Evolutionary conservation across 2,888 invertebrate genomes (phyloP), one percentile per base, ranked within the genome.

Genomic region (Cotesia congregata): DNA sequence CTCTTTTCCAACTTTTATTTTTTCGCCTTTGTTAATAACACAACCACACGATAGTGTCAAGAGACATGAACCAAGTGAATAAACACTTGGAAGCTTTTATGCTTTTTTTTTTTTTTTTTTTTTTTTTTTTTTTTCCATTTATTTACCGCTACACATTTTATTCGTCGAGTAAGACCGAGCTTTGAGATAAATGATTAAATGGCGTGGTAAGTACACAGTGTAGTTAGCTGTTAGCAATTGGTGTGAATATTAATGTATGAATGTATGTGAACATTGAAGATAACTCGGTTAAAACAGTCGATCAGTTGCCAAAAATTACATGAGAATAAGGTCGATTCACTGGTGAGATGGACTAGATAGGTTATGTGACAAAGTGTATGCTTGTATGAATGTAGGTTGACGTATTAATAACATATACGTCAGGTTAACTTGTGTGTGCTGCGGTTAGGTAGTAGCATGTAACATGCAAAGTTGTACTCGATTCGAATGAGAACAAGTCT

Each of bases 271-370:
- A 73, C 20, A 59, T 9, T 64, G 6, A 20, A 39, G 7, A 30
- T 40, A 15, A 15, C 61, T 67, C 62, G 65, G 68, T 30, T 30
- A 72, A 40, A 64, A 30, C 72, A 76, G 64, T 78, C 72, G 78
- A 78, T 79, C 76, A 74, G 78, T 74, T 85, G 84, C 85, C 85
- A 85, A 82, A 79, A 83, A 80, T 82, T 75, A 74, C 80, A 79
- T 76, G 81, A 70, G 82, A 84, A 85, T 84, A 83, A 76, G 84
- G 84, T 84, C 85, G 79, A 83, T 83, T 77, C 82, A 83, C 12
- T 50, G 50, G 75, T 74, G 78, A 70, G 76, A 77, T 71, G 64
- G 39, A 20, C 65, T 60, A 60, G 68, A 41, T 77, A 71, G 79
- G 78, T 82, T 83, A 82, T 82, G 82, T 80, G 82, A 84, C 83